Conservation (phyloP, 2,113 vertebrate species). For the Perccottus glenii region DNA sequence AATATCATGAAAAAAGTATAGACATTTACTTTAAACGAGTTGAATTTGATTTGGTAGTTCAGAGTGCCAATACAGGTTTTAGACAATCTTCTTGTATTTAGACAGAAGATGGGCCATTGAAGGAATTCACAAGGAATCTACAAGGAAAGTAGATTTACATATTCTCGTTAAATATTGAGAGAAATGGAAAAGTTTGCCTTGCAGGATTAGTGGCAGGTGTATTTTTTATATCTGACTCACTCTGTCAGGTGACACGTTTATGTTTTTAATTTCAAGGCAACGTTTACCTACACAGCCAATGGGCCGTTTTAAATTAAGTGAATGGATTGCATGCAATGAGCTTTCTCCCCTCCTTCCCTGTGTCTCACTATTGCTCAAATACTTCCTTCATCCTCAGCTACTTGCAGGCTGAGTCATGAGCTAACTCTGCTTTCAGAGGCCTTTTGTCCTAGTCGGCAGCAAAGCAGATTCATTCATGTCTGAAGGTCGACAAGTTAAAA, state of each 20-base stretch:
- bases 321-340: conserved; percentile 60
- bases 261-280: conserved; percentile 22
- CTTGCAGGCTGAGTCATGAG: conserved; percentile 63
- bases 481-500: conserved; percentile 74
- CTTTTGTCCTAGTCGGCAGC: conserved; percentile 69
- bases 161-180: too few species aligned
- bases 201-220: background rate
- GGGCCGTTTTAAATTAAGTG: conserved; percentile 76
- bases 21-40: too few species aligned
- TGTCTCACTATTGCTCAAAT: conserved; percentile 1
- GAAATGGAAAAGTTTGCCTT: too few species aligned
- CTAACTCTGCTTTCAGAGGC: conserved; percentile 60
- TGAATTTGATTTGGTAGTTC: too few species aligned
- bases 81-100: too few species aligned
- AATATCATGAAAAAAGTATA: too few species aligned
- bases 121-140: too few species aligned
- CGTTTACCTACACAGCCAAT: conserved; percentile 69
- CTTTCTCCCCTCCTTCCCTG: conserved; percentile 11
- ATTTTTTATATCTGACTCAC: conserved; percentile 5
- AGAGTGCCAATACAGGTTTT: too few species aligned
- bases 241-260: background rate
- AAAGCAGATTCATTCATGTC: conserved; percentile 73
- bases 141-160: too few species aligned
- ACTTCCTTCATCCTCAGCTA: conserved; percentile 32
- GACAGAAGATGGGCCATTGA: too few species aligned